These are phyloP conservation scores for Artemia sp. DNA, from an alignment of 2,888 invertebrate species.

Conservation along the genomic window DNA sequence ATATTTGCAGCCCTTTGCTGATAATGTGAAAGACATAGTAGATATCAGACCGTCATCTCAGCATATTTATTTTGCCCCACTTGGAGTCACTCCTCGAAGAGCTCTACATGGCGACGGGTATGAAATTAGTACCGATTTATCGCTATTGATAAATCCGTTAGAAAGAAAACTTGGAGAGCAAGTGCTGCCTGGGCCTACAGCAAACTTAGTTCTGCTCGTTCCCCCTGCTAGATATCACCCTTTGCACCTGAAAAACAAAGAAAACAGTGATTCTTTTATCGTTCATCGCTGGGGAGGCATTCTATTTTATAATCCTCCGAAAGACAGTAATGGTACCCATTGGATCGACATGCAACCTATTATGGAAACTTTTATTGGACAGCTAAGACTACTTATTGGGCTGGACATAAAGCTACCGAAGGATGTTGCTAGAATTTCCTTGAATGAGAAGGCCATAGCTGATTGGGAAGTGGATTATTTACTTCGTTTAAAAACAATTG, in stretches of 20 bases:
- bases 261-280: neutral
- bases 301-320: neutral
- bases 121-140: neutral
- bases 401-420: neutral
- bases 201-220: slow-evolving; percentile 1
- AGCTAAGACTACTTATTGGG: slow-evolving; percentile 4
- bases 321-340: neutral
- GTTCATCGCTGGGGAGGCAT: slow-evolving; percentile 8
- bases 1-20: neutral
- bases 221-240: neutral
- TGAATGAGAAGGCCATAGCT: neutral
- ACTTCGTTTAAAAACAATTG: slow-evolving; percentile 3
- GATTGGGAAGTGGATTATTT: slow-evolving; percentile 5
- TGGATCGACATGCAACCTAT: neutral
- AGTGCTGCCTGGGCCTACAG: neutral
- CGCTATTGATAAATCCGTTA: neutral
- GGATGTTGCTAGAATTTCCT: neutral
- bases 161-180: slow-evolving; percentile 8
- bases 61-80: neutral
- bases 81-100: neutral
- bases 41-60: neutral
- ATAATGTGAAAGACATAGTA: neutral
- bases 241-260: neutral
- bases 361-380: neutral
- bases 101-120: slow-evolving; percentile 5